Evolutionary conservation across 2,113 vertebrate genomes (phyloP), one percentile per base, ranked within the genome.

Genomic region (Furnarius figulus): DNA sequence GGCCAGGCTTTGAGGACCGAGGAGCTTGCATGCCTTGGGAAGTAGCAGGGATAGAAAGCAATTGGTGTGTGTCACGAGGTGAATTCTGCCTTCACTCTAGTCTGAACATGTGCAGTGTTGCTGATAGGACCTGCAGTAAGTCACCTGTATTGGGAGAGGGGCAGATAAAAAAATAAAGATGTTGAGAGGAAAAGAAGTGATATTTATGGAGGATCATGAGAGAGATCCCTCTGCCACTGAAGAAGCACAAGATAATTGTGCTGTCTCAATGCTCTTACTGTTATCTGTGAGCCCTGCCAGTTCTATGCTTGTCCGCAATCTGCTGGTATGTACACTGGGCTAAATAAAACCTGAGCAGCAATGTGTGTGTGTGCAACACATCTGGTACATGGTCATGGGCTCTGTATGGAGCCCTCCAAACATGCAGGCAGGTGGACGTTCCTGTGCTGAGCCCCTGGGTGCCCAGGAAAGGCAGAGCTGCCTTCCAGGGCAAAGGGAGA

Each of bases 341-440:
- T 55, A 5, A 55, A n/a, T 8, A 66, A 37, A 5, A 42, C 6
- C 17, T 47, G 35, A 15, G 7, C 24, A 46, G 35, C 35, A n/a
- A 2, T 13, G 2, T 24, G 22, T 15, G 22, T 15, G 5, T 15
- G 8, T 40, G 28, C 67, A 49, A 16, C 28, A 37, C 18, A 6
- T 14, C 66, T 47, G 39, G 16, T 31, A 9, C 0, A 0, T 8
- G 39, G 7, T 11, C 42, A 16, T 15, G 31, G 47, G 19, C 35
- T 81, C 22, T 20, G 0, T 24, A 5, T 16, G 73, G 35, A 62
- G 33, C 31, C 81, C 46, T 42, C 28, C 37, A n/a, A 12, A 6
- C 2, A 3, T 14, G 20, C n/a, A 81, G 27, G 19, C 7, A 8
- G 12, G 19, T 12, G 3, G 14, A 8, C 53, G 23, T 17, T n/a